phyloP scores from a whole-genome alignment of 2,797 vertebrate species.

The Lepus oiostolus region DNA sequence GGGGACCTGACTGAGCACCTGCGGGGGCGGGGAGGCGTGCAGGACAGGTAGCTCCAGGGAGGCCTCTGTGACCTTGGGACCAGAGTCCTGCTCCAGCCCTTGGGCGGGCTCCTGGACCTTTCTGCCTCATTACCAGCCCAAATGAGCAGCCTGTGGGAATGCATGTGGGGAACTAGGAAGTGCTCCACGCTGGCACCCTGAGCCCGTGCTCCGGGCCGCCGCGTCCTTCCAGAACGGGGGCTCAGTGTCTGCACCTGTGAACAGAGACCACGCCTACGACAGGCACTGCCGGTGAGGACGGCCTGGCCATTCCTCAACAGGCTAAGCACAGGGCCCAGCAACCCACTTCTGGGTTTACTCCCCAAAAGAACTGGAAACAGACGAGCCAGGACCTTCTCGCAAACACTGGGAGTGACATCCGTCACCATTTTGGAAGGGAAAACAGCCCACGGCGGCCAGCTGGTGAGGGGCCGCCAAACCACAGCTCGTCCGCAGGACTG shows the following conservation, averaged over 20 bases:
- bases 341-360: fast-evolving
- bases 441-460: fast-evolving
- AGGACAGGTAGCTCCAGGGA: not conserved
- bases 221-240: not conserved
- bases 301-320: not conserved
- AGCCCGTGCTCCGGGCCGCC: not conserved
- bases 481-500: too few species aligned
- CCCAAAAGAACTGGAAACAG: not conserved
- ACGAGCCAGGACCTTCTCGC: fast-evolving
- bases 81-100: not conserved
- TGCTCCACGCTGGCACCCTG: fast-evolving
- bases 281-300: too few species aligned
- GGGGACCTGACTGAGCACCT: not conserved
- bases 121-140: not conserved
- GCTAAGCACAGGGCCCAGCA: fast-evolving
- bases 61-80: too few species aligned
- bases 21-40: not conserved
- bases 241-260: fast-evolving
- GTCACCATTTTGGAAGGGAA: fast-evolving
- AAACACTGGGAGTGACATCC: fast-evolving
- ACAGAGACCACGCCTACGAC: too few species aligned
- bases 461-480: too few species aligned
- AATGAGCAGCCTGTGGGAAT: fast-evolving
- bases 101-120: not conserved
- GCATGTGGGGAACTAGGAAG: not conserved